These are phyloP conservation scores for Synergus itoensis DNA, from an alignment of 2,888 invertebrate species.

Conservation along the genomic window DNA sequence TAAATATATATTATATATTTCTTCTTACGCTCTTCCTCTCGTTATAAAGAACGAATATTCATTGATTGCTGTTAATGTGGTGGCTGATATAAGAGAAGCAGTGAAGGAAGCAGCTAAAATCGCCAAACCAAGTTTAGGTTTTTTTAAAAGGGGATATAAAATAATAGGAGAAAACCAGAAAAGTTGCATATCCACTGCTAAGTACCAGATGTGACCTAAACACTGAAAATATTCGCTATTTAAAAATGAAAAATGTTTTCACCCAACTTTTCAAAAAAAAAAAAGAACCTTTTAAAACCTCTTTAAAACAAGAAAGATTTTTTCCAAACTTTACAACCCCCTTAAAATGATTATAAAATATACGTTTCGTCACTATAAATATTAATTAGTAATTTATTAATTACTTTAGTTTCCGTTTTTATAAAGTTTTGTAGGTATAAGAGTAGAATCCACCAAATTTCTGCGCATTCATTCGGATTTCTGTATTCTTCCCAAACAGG, in stretches of 20 bases:
- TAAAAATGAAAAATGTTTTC: too few species aligned
- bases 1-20: background rate
- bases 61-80: background rate
- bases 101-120: conserved; percentile 56
- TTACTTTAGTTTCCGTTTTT: conserved; percentile 57
- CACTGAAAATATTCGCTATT: background rate
- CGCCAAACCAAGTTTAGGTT: conserved; percentile 72
- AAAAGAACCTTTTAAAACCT: too few species aligned
- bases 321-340: too few species aligned
- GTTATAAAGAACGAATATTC: background rate
- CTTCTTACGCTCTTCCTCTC: background rate
- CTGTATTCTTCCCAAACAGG: conserved; percentile 71
- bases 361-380: background rate
- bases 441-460: conserved; percentile 78
- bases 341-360: too few species aligned
- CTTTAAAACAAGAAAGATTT: too few species aligned
- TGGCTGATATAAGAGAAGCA: background rate
- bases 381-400: background rate
- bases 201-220: conserved; percentile 67
- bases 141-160: conserved; percentile 78
- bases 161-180: conserved; percentile 80
- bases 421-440: conserved; percentile 79
- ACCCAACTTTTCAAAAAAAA: too few species aligned
- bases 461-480: conserved; percentile 65
- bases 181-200: conserved; percentile 81